Evolutionary conservation across 2,113 vertebrate species (phyloP), one percentile per base, ranked within the genome.

Genomic region (Chionodraco myersi): DNA sequence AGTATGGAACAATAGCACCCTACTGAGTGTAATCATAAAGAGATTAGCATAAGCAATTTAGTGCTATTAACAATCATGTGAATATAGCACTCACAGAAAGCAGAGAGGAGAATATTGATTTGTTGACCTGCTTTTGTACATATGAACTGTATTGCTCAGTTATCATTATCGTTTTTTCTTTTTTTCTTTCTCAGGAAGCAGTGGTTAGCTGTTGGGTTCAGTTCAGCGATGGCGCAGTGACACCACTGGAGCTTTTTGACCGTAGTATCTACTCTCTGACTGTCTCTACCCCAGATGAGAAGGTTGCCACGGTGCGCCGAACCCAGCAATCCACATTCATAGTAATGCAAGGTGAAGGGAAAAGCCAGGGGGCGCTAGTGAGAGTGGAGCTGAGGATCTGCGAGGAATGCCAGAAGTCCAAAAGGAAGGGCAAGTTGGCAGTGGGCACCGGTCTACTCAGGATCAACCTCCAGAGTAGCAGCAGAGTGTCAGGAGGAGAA

Each of bases 341-440:
- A 1, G 89, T 97, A 1, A 96, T 96, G 0, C 95, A 97, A 65
- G 91, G 94, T 0, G 96, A 97, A 86, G 96, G 94, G 0, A 95
- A 96, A 77, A 96, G 96, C 2, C 96, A 95, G 79, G 97, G 96
- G 0, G 68, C 92, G 0, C 91, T 97, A 65, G 95, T 99, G 34
- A 95, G 86, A 74, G 96, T 97, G 0, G 97, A 99, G 79, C 92
- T 99, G 90, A 93, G 96, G 65, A 97, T 99, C 86, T 97, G 96
- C 0, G 97, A 99, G 47, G 91, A 95, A 0, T 99, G 98, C 88
- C 97, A 98, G 93, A 99, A 98, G 57, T 98, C 97, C 44, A 97
- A 97, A 79, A 93, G 97, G 61, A 98, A 96, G 88, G 98, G 97
- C 11, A 89, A 96, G 72, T 79, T 99, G 34, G 96, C 95, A 0